These are phyloP conservation scores for Myotis pilosus DNA, from an alignment of 2,797 vertebrate genomes.

Conservation along the genomic window DNA sequence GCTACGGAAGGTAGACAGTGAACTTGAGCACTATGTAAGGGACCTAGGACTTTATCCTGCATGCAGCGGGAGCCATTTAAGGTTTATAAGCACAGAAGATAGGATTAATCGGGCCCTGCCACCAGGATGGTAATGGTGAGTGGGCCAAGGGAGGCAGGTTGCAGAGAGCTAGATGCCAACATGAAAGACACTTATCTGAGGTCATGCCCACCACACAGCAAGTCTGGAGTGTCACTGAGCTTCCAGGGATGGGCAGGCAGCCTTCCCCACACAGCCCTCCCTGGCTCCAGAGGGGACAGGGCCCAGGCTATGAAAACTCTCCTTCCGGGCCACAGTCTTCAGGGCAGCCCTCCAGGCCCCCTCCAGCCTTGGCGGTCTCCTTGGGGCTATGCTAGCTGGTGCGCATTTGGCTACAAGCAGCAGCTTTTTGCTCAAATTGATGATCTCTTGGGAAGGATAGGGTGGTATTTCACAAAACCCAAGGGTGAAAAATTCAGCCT, in stretches of 20 bases:
- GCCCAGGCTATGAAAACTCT: not conserved
- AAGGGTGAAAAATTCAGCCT: not conserved
- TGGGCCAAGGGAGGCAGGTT: not conserved
- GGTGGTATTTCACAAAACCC: not conserved
- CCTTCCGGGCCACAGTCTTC: not conserved
- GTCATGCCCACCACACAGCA: too few species aligned
- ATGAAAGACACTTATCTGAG: not conserved
- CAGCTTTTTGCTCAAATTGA: not conserved
- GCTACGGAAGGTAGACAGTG: not conserved
- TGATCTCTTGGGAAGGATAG: not conserved
- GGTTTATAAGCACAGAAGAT: not conserved
- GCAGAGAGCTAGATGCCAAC: not conserved
- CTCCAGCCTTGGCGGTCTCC: not conserved
- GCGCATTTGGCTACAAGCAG: not conserved
- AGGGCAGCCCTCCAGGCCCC: not conserved
- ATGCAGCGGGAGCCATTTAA: not conserved
- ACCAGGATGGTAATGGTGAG: not conserved
- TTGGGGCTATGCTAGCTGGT: not conserved
- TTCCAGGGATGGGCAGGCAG: accelerated
- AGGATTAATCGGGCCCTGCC: not conserved
- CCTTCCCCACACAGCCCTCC: not conserved
- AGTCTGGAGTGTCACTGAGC: not conserved
- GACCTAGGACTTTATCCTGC: not conserved
- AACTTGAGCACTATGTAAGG: not conserved
- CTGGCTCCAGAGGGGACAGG: not conserved